Conservation (phyloP, 2,888 invertebrate species). For the Philereme transversata region DNA sequence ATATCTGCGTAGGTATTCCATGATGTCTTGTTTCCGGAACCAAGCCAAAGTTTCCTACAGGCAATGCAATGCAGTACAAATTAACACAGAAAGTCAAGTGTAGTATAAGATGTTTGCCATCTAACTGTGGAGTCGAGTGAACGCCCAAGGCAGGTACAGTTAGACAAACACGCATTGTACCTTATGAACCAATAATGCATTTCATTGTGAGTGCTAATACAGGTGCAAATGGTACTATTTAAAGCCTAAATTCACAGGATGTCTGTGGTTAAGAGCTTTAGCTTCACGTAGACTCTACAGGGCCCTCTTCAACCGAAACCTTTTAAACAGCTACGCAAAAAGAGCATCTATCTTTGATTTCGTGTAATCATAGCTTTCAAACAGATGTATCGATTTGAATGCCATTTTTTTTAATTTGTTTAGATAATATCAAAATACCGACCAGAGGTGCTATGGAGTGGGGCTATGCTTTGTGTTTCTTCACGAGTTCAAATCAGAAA, state of each 20-base stretch:
- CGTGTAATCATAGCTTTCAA: too few species aligned
- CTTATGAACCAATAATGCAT: constrained; percentile 76
- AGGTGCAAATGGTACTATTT: constrained; percentile 62
- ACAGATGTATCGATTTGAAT: too few species aligned
- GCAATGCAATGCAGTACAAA: constrained; percentile 68
- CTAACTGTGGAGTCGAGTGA: constrained; percentile 77
- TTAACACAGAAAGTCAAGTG: constrained; percentile 74
- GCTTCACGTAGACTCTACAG: background rate
- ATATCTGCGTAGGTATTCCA: background rate
- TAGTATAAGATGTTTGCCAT: constrained; percentile 62
- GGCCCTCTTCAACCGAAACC: too few species aligned
- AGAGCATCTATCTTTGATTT: too few species aligned
- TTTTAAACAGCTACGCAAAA: too few species aligned
- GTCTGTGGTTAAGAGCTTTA: background rate
- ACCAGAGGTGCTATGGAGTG: too few species aligned
- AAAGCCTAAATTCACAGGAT: constrained; percentile 18
- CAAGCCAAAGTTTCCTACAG: constrained; percentile 40
- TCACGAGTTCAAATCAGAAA: too few species aligned
- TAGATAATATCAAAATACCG: too few species aligned
- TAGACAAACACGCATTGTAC: constrained; percentile 76
- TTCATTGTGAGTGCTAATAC: constrained; percentile 72
- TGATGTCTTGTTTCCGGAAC: constrained; percentile 49
- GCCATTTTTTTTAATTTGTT: too few species aligned
- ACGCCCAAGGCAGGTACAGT: constrained; percentile 72
- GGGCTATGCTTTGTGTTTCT: too few species aligned